Evolutionary conservation across 2,797 vertebrate species (phyloP).

Genomic region (Aselliscus stoliczkanus): DNA sequence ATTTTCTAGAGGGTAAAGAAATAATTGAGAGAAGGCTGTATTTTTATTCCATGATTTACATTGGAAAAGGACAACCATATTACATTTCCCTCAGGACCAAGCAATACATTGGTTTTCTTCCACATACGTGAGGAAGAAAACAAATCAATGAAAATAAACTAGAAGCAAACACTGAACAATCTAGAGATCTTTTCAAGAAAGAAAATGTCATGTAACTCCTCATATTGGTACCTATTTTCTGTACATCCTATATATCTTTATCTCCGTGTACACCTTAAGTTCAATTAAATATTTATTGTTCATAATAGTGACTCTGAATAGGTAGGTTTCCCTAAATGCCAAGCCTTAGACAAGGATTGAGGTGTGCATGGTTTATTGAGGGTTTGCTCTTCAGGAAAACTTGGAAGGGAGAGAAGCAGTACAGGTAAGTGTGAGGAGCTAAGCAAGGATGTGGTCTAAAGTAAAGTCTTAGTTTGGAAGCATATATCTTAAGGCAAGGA

Average conservation of each 20-base stretch:
- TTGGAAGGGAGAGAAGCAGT: neutral
- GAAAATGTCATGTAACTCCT: neutral
- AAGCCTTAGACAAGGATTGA: neutral
- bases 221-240: neutral
- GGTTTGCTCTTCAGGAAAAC: neutral
- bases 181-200: neutral
- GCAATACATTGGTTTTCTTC: neutral
- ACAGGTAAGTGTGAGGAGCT: neutral
- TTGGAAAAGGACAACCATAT: neutral
- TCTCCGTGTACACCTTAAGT: neutral
- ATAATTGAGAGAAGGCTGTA: neutral
- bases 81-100: neutral
- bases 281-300: too few species aligned
- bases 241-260: neutral
- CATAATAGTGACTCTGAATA: neutral
- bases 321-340: neutral
- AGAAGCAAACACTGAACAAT: neutral
- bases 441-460: neutral
- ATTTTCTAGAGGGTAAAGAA: neutral
- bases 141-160: conserved; percentile 1
- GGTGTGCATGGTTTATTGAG: neutral
- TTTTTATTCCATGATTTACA: neutral
- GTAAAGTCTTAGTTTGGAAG: neutral
- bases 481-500: neutral
- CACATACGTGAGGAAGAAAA: neutral